Percentiles rank a stretch among this genome's conserved stretches.
Evolutionary conservation across 2,888 invertebrate genomes (phyloP).

Genomic region (Electrophaes corylata): DNA sequence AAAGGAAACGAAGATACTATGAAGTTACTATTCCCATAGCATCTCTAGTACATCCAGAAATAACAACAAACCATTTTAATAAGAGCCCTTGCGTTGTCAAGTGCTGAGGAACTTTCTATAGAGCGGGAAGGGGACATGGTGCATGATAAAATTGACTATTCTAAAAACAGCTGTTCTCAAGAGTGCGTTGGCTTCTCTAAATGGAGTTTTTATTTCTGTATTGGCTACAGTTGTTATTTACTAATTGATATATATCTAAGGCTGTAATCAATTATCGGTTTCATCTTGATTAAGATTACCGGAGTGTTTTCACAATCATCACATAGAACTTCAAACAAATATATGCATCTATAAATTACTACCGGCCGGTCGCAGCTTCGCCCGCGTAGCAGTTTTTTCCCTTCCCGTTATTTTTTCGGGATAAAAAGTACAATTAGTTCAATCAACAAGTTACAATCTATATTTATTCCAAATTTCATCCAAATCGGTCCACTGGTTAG

Average conservation of each 20-base stretch:
- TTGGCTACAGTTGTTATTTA: constrained; percentile 44
- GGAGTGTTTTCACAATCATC: not conserved
- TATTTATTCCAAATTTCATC: too few relatives aligned
- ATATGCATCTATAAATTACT: too few relatives aligned
- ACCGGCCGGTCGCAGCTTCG: too few relatives aligned
- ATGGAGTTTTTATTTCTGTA: constrained; percentile 47
- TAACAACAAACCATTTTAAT: constrained; percentile 56
- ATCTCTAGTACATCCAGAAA: constrained; percentile 68
- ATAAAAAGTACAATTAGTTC: too few relatives aligned
- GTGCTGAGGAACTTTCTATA: constrained; percentile 13
- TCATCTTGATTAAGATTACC: not conserved
- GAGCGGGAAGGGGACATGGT: constrained; percentile 39
- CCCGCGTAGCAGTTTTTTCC: too few relatives aligned
- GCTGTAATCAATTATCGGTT: constrained; percentile 23
- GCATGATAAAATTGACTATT: constrained; percentile 55
- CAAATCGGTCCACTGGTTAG: too few relatives aligned
- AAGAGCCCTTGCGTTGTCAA: constrained; percentile 38
- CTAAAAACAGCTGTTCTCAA: constrained; percentile 80
- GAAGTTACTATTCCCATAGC: constrained; percentile 74
- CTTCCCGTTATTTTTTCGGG: too few relatives aligned
- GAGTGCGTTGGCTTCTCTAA: constrained; percentile 61
- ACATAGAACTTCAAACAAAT: too few relatives aligned
- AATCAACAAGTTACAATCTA: too few relatives aligned
- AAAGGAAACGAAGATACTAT: constrained; percentile 67
- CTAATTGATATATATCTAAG: constrained; percentile 39